Conservation (phyloP, 2,113 vertebrate genomes). For the Mobula birostris region DNA sequence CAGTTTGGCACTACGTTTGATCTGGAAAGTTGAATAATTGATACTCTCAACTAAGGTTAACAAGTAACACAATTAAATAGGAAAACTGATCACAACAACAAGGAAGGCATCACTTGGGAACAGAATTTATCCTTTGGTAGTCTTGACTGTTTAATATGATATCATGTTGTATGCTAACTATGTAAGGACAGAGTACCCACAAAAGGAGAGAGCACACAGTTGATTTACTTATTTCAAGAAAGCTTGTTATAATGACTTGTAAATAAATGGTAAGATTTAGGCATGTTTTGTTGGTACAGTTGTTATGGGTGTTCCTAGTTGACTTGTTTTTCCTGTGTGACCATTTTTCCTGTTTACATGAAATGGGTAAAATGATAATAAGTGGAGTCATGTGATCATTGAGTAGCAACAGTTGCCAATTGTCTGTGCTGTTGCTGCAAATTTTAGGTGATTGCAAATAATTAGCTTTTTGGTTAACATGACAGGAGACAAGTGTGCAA, state of each 20-base stretch:
- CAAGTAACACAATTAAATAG: conserved; percentile 3
- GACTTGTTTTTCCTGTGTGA: conserved; percentile 13
- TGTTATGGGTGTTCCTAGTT: neutral
- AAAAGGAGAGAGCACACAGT: neutral
- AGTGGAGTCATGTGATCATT: neutral
- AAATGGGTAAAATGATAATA: neutral
- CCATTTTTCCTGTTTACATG: conserved; percentile 31
- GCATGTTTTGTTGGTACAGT: conserved; percentile 12
- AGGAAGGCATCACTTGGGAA: neutral
- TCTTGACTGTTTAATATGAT: neutral
- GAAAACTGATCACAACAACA: neutral
- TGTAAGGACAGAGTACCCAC: neutral
- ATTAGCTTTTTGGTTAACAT: conserved; percentile 1
- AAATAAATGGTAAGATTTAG: neutral
- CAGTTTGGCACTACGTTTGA: neutral
- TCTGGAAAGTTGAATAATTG: conserved; percentile 3
- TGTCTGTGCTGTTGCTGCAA: neutral
- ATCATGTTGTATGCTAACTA: neutral
- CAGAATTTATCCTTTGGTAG: neutral
- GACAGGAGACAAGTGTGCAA: neutral
- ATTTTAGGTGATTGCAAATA: neutral
- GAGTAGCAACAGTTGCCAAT: neutral
- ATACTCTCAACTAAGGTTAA: neutral
- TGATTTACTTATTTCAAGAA: conserved; percentile 1
- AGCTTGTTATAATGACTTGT: neutral